Conservation (phyloP, 2,888 invertebrate genomes). For the Taenaris catops region DNA sequence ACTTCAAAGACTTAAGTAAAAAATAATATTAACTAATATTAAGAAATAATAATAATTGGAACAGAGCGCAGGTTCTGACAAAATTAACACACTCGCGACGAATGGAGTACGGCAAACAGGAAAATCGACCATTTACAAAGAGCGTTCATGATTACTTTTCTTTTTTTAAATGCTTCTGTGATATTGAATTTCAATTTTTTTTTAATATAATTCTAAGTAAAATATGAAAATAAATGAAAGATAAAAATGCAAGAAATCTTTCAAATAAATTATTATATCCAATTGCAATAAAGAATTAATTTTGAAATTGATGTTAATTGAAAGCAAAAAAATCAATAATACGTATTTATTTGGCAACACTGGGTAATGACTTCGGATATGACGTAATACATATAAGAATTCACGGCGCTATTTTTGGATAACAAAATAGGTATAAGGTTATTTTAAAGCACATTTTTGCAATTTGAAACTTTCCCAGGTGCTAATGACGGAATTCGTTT, state of each 20-base stretch:
- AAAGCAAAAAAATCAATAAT: slow-evolving; percentile 12
- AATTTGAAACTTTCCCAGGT: slow-evolving; percentile 69
- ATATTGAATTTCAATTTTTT: slow-evolving; percentile 15
- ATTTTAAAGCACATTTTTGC: slow-evolving; percentile 74
- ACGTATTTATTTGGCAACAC: slow-evolving; percentile 38
- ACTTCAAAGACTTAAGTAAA: slow-evolving; percentile 56
- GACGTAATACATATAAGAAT: slow-evolving; percentile 42
- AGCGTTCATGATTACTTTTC: slow-evolving; percentile 44
- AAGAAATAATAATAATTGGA: slow-evolving; percentile 61
- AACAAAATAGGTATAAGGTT: slow-evolving; percentile 53
- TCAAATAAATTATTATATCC: not conserved
- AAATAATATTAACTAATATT: slow-evolving; percentile 73
- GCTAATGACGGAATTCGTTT: slow-evolving; percentile 20
- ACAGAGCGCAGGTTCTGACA: slow-evolving; percentile 57
- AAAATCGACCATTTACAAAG: slow-evolving; percentile 74
- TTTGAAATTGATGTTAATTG: too few species aligned
- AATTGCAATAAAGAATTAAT: not conserved
- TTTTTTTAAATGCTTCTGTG: slow-evolving; percentile 12
- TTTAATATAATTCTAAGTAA: not conserved
- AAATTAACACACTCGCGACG: slow-evolving; percentile 67
- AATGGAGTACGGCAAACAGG: slow-evolving; percentile 76
- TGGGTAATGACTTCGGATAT: slow-evolving; percentile 40
- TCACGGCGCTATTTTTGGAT: slow-evolving; percentile 74
- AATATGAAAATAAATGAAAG: not conserved
- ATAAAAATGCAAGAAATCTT: not conserved